A percentile compares a stretch with the other conserved stretches of the same genome.
Conservation (phyloP, 92 coral and sea anemone species). For the Meandrina meandrites region DNA sequence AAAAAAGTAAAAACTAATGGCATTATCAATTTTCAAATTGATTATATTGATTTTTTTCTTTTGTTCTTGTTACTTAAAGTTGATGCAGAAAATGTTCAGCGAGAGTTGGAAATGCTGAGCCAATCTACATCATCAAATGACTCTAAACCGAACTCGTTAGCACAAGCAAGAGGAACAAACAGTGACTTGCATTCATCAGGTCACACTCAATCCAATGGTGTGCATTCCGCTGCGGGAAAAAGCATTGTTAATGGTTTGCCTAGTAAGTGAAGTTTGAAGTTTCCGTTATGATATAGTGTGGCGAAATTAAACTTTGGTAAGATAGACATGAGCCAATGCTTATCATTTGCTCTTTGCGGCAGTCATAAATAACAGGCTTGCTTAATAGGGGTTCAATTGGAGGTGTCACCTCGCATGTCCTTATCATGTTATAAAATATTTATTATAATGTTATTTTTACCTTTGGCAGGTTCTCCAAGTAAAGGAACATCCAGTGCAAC, state of each 20-base stretch:
- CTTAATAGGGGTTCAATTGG: too few species aligned
- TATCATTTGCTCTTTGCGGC: too few species aligned
- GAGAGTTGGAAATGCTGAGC: slow-evolving; percentile 80
- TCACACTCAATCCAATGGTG: slow-evolving; percentile 26
- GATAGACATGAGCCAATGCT: too few species aligned
- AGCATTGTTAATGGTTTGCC: slow-evolving; percentile 26
- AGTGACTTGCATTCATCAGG: not conserved
- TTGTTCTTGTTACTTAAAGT: slow-evolving; percentile 31
- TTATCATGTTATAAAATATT: too few species aligned
- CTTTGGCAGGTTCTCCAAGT: slow-evolving; percentile 4
- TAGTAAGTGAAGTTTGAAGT: not conserved
- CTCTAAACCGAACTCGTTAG: not conserved
- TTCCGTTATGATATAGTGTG: too few species aligned
- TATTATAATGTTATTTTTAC: too few species aligned
- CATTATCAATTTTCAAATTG: not conserved
- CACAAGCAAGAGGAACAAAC: slow-evolving; percentile 1
- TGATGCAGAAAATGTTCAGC: slow-evolving; percentile 88
- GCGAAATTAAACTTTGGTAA: too few species aligned
- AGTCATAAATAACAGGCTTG: too few species aligned
- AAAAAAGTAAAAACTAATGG: too few species aligned
- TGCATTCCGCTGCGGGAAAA: not conserved
- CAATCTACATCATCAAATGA: slow-evolving; percentile 5
- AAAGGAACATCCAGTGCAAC: slow-evolving; percentile 13
- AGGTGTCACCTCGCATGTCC: too few species aligned
- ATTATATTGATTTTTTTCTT: not conserved